Base-by-base conservation (phyloP, 1,140 invertebrate genomes). In the Coelopa frigida region DNA sequence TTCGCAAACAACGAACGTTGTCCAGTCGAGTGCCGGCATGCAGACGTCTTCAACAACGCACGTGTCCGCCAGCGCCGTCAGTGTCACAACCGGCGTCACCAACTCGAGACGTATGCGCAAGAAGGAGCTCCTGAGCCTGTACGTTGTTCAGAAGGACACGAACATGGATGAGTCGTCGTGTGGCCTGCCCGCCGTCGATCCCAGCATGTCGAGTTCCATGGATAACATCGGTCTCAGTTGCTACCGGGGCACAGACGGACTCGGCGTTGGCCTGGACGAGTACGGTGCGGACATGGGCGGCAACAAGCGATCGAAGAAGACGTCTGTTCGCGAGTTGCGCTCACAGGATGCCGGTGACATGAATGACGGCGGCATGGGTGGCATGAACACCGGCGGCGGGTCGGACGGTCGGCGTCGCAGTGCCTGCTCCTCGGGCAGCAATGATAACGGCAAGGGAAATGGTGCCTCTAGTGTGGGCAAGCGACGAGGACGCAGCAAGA, bases 31-130 rank as follows among this genome's bases (percentile, higher is more conserved):
- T 48, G 50, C 48, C 0, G 43, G 50, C 4, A 46, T 46, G 26
- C 53, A 56, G 15, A 58, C 62, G 35, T 55, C 62, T 0, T 55
- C 58, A 0, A 55, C 56, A 0, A 50, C 61, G 0, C 53, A 55
- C 14, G 40, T 57, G 14, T 45, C 38, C 7, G 51, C 61, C 1
- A 55, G 54, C 5, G 55, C 61, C 5, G 57, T 56, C 17, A 54
- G 57, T 35, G 46, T 51, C 6, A 46, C 57, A 4, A 48, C 46
- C 10, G 84, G 52, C 29, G 52, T 48, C 6, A 50, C 83, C 1
- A 87, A 85, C 61, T 75, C 89, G 7, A 71, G 88, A 36, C 73
- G 88, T 21, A 92, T 92, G 88, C 74, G 89, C 4, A 93, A 93
- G 70, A 93, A 93, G 57, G 89, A 93, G 65, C 60, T 93, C 10